Percentiles rank a stretch among this genome's conserved stretches.
Conservation (phyloP, 1,140 invertebrate genomes). For the Hydropsyche tenuis region DNA sequence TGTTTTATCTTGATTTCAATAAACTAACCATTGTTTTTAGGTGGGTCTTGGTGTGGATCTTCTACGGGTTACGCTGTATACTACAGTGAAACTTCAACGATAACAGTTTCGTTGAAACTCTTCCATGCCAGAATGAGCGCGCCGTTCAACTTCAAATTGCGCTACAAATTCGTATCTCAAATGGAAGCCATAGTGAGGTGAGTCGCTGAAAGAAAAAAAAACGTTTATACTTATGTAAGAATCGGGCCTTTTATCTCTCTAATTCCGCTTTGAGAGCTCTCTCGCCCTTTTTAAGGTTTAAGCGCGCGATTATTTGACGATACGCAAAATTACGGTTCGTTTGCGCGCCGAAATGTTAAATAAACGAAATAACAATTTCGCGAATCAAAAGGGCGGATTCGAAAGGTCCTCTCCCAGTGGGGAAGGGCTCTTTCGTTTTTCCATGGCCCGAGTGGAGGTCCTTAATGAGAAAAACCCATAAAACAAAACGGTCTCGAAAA, state of each 20-base stretch:
- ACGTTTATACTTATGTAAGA: no score
- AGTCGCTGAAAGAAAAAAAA: conserved; percentile 40
- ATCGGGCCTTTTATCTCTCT: background rate
- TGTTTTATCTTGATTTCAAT: no score
- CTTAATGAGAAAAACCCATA: no score
- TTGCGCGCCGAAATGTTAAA: conserved; percentile 27
- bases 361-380: conserved; percentile 25
- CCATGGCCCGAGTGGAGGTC: no score
- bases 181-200: conserved; percentile 75
- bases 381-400: conserved; percentile 21
- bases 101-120: conserved; percentile 78
- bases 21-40: conserved; percentile 50
- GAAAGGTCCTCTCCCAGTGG: no score
- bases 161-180: conserved; percentile 78
- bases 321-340: conserved; percentile 26
- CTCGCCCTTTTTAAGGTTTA: conserved; percentile 1
- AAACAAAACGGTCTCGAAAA: no score
- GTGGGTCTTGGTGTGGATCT: conserved; percentile 83
- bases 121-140: conserved; percentile 71
- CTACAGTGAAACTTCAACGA: conserved; percentile 83
- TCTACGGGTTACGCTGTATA: conserved; percentile 79
- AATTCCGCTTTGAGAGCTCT: conserved; percentile 23
- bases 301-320: conserved; percentile 18
- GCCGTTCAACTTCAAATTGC: conserved; percentile 76
- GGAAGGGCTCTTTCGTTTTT: no score